Evolutionary conservation across 2,113 vertebrate genomes (phyloP).

Genomic region (Phalacrocorax brasilianus): DNA sequence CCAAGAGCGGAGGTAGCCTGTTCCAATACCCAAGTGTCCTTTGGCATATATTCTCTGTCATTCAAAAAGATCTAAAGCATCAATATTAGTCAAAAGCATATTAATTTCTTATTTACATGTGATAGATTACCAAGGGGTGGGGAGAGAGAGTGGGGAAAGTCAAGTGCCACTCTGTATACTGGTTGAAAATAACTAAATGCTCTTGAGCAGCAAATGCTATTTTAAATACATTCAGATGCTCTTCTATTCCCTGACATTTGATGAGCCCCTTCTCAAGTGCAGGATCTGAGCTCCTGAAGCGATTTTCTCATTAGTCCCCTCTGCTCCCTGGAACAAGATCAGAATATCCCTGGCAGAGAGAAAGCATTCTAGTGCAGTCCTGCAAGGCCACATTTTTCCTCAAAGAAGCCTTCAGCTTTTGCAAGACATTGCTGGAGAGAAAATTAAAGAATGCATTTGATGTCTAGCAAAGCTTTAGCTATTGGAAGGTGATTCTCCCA

Average conservation of each 20-base stretch:
- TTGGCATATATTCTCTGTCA: neutral
- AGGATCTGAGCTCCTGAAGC: slow-evolving; percentile 39
- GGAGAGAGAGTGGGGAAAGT: neutral
- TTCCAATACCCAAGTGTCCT: neutral
- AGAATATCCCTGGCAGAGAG: slow-evolving; percentile 17
- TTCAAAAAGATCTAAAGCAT: neutral
- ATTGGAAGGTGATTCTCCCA: neutral
- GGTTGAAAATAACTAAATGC: neutral
- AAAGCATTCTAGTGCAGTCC: neutral
- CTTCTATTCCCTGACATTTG: neutral
- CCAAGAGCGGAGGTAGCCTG: neutral
- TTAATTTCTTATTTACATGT: neutral
- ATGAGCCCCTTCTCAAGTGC: slow-evolving; percentile 12
- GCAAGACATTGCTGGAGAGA: neutral
- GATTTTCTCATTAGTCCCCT: slow-evolving; percentile 34
- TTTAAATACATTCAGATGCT: neutral
- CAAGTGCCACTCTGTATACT: neutral
- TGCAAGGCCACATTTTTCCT: slow-evolving; percentile 8
- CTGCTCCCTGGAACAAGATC: slow-evolving; percentile 43
- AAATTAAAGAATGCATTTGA: slow-evolving; percentile 44
- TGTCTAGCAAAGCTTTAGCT: slow-evolving; percentile 11
- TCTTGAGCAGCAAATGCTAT: neutral
- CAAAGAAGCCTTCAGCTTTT: neutral
- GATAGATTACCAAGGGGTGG: neutral
- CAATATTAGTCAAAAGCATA: neutral